Evolutionary conservation across 2,888 invertebrate species (phyloP).

Genomic region (Megamerina dolium): DNA sequence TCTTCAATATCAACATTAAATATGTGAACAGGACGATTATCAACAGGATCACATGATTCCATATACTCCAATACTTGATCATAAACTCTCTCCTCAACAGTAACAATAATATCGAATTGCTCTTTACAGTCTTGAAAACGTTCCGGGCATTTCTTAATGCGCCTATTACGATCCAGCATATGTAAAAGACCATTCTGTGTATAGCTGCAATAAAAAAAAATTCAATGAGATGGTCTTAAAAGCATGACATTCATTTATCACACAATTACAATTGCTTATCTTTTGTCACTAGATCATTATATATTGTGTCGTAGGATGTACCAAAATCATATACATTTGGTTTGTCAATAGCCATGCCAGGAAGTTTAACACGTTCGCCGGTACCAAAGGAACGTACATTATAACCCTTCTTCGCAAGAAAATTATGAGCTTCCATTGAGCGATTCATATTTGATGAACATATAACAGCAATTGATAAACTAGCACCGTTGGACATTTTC

Average conservation of each 20-base stretch:
- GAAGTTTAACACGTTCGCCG: slow-evolving; percentile 93
- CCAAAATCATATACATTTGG: slow-evolving; percentile 98
- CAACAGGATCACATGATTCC: slow-evolving; percentile 70
- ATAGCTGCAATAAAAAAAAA: slow-evolving; percentile 55
- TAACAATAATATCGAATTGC: slow-evolving; percentile 91
- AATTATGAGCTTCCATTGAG: slow-evolving; percentile 99
- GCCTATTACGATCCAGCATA: slow-evolving; percentile 94
- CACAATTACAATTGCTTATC: slow-evolving; percentile 80
- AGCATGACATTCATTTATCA: not conserved
- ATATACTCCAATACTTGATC: slow-evolving; percentile 96
- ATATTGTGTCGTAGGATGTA: slow-evolving; percentile 91
- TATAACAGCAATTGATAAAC: slow-evolving; percentile 83
- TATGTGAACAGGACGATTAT: slow-evolving; percentile 88
- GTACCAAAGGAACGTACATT: slow-evolving; percentile 91
- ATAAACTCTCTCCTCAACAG: slow-evolving; percentile 97
- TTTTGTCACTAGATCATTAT: slow-evolving; percentile 82
- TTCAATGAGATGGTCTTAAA: not conserved
- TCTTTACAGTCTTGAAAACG: slow-evolving; percentile 85
- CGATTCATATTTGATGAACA: slow-evolving; percentile 99
- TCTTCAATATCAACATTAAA: slow-evolving; percentile 99
- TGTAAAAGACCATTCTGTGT: slow-evolving; percentile 97
- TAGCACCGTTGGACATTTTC: slow-evolving; percentile 40
- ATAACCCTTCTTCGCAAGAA: slow-evolving; percentile 94
- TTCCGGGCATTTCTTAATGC: slow-evolving; percentile 92
- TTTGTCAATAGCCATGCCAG: slow-evolving; percentile 86